Base-by-base conservation (phyloP, 2,113 vertebrate species). In the Actenoides lindsayi region DNA sequence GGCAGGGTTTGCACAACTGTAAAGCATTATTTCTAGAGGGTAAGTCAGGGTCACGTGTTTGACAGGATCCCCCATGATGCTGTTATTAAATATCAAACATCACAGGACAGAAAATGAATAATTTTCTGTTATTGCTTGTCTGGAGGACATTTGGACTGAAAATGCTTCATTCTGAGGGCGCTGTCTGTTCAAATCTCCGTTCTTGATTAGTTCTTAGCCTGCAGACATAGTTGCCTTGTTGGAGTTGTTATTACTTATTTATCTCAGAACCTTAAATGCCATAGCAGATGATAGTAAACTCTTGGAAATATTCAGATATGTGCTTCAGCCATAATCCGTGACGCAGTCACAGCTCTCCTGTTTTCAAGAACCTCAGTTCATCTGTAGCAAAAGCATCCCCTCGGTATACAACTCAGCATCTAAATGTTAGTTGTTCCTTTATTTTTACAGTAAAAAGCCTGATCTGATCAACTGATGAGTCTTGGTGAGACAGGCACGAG, bases 271-370 rank as follows among this genome's bases (percentile, higher is more conserved):
- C 77, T 87, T 54, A 51, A 75, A 28, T 21, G 10, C 51, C 6
- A 0, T 46, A 71, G 51, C 0, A 0, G 27, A 23, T 64, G 13
- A 35, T 76, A 24, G 75, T 20, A 23, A 91, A 76, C 33, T 56
- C 28, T 79, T 91, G n/a, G 48, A 68, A 51, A 48, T 89, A 79
- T 1, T 64, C 51, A 25, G 73, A 11, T 56, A 41, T 16, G 15
- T 64, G 16, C 46, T 65, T 83, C 59, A 54, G 20, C 51, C 78
- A 5, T 42, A 75, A 33, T 81, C 71, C 23, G 1, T 71, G 89
- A n/a, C 41, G 54, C n/a, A 60, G 5, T 37, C 73, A 10, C 9
- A 85, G 28, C 41, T 87, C 24, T 79, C 39, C n/a, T 77, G 23
- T 90, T 86, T 77, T 67, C 75, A 80, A 62, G 33, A 70, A 30